Conservation (phyloP, 2,888 invertebrate genomes). For the Dascillus cervinus region DNA sequence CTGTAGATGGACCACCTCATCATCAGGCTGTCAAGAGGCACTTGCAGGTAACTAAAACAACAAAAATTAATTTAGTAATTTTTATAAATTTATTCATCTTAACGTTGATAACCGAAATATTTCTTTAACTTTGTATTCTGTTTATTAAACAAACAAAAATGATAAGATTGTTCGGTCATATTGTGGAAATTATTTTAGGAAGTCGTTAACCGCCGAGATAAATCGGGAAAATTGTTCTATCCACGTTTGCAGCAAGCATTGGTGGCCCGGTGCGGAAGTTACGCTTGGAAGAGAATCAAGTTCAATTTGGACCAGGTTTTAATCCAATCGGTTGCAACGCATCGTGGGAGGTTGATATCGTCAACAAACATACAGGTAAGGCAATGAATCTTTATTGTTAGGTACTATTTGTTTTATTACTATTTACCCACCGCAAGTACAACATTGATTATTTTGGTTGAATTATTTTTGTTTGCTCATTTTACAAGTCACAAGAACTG, state of each 20-base stretch:
- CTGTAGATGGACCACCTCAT: constrained; percentile 48
- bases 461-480: too few species aligned
- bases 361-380: constrained; percentile 67
- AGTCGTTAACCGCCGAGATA: constrained; percentile 50
- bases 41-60: constrained; percentile 32
- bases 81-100: too few species aligned
- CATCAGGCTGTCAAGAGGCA: constrained; percentile 36
- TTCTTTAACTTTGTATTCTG: background rate
- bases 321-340: constrained; percentile 53
- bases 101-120: too few species aligned
- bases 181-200: constrained; percentile 37
- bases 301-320: constrained; percentile 66
- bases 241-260: constrained; percentile 60
- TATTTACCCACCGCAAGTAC: too few species aligned
- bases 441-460: too few species aligned
- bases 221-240: constrained; percentile 52
- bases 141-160: background rate
- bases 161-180: too few species aligned
- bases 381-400: background rate
- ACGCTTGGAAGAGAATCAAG: constrained; percentile 59
- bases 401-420: background rate
- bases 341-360: constrained; percentile 61
- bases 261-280: constrained; percentile 67
- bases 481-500: too few species aligned
- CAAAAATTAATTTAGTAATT: background rate